Evolutionary conservation across 2,113 vertebrate species (phyloP), one percentile per base, ranked within the genome.

Genomic region (Gnathonemus longibarbis): DNA sequence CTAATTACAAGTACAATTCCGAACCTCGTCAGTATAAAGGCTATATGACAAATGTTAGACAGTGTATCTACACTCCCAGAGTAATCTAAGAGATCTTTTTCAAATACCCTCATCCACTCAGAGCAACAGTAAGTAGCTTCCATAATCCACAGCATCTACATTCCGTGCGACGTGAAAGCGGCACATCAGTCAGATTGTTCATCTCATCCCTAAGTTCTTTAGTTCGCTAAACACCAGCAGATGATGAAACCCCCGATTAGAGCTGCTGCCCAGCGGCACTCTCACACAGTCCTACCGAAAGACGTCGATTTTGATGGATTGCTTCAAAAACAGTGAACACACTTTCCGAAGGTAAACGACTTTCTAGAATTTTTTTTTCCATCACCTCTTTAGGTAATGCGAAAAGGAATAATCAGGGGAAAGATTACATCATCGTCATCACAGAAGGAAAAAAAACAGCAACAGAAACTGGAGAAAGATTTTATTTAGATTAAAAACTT

Each of bases 101-200:
- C 92, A 96, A 96, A 95, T 96, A 96, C 96, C 96, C 94, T 15
- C 91, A 96, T 96, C 88, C 88, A 93, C 92, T 89, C 90, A 88
- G 74, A 91, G 91, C 90, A 92, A 93, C 94, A 95, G 95, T 95
- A 95, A 96, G 96, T 92, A 90, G 92, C 90, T 89, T 89, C 90
- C 90, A 48, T 90, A 90, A 88, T 70, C 62, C 9, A 11, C 93
- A 93, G 95, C 93, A 95, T 96, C 95, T 95, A 91, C 89, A 94
- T 96, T 92, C 92, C 93, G 91, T 96, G 95, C 94, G 90, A 91
- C 88, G 92, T 91, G 93, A 91, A 92, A 88, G 70, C 56, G 17
- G 93, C 93, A 48, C 83, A 84, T 45, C 39, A 84, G 21, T 48
- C 83, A 84, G 39, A 84, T 48, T 46, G 35, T 80, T 80, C 13